phyloP scores from a whole-genome alignment of 2,113 vertebrate genomes.

The Anas platyrhynchos region DNA sequence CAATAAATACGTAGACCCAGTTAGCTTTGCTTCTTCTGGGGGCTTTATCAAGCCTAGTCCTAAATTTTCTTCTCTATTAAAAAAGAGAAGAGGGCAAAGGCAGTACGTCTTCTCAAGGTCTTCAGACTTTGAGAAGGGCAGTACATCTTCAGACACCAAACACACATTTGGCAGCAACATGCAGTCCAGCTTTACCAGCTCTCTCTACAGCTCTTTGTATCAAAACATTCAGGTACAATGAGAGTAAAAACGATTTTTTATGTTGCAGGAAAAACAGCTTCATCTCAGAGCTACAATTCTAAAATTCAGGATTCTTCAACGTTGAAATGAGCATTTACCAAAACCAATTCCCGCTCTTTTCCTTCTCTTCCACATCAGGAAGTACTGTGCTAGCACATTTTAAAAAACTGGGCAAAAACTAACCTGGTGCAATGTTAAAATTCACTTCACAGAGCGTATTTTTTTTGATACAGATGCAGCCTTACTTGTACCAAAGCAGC shows the following conservation, averaged over 20 bases:
- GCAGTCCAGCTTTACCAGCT: not conserved
- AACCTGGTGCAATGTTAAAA: not conserved
- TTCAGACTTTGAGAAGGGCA: too few species aligned
- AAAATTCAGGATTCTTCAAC: not conserved
- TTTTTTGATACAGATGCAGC: not conserved
- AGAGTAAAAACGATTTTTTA: not conserved
- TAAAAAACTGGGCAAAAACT: not conserved
- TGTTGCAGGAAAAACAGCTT: not conserved
- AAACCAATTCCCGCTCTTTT: not conserved
- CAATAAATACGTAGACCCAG: constrained; percentile 18
- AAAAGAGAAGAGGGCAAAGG: not conserved
- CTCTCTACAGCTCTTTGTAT: not conserved
- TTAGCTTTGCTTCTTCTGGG: constrained; percentile 3
- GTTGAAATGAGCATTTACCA: not conserved
- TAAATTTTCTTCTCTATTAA: not conserved
- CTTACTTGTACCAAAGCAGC: not conserved
- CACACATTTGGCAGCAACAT: not conserved
- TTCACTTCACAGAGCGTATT: fast-evolving
- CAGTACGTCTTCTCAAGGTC: not conserved
- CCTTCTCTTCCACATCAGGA: not conserved
- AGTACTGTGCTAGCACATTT: not conserved
- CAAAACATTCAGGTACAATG: not conserved
- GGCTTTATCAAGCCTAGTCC: not conserved
- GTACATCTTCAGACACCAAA: not conserved
- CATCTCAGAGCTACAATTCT: not conserved